These are phyloP conservation scores for Drosophila macrospina DNA, from an alignment of 2,888 invertebrate species.

Conservation along the genomic window DNA sequence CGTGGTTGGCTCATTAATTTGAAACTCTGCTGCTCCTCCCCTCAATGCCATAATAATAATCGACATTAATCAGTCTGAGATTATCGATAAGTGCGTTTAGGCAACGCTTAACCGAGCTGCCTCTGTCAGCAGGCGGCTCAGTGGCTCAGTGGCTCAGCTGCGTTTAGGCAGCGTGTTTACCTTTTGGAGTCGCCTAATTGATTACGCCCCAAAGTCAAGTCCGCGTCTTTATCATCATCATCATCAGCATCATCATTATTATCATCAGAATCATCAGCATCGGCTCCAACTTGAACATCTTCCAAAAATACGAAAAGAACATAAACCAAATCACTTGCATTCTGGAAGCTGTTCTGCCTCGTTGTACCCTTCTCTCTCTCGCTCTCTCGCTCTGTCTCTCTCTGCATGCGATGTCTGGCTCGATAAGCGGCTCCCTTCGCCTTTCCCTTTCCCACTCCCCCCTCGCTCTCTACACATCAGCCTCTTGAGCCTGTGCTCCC, in stretches of 20 bases:
- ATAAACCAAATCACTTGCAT: constrained; percentile 33
- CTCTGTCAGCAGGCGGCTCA: constrained; percentile 46
- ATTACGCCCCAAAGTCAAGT: constrained; percentile 66
- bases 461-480: no score
- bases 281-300: constrained; percentile 8
- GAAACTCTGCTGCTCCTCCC: constrained; percentile 17
- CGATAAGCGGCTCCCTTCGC: constrained; percentile 30
- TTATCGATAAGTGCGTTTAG: constrained; percentile 75
- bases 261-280: constrained; percentile 19
- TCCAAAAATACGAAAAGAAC: constrained; percentile 13
- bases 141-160: constrained; percentile 30
- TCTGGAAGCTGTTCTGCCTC: constrained; percentile 16
- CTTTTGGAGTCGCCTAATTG: constrained; percentile 71
- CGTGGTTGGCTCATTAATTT: constrained; percentile 55
- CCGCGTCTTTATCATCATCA: constrained; percentile 39
- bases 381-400: no score
- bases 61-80: constrained; percentile 74
- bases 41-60: constrained; percentile 56
- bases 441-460: neutral
- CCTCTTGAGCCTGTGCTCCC: constrained; percentile 41
- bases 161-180: constrained; percentile 61
- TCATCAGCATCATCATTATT: constrained; percentile 20
- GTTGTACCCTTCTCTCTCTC: constrained; percentile 17
- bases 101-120: constrained; percentile 26
- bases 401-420: constrained; percentile 37